Base-by-base conservation (phyloP, 1,140 invertebrate species). In the Drosophila kikkawai region DNA sequence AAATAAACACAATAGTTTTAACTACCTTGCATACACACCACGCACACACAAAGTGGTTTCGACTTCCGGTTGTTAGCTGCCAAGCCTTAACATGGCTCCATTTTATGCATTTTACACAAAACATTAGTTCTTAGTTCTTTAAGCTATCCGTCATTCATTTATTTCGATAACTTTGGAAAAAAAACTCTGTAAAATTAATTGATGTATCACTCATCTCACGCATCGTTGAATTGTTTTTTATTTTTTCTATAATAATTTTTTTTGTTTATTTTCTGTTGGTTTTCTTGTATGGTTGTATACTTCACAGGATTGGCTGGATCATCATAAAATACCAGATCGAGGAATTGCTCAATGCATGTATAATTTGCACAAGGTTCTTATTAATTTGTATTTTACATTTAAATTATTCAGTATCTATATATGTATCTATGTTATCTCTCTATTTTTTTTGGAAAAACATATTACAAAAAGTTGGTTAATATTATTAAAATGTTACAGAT, bases 261-360 rank as follows among this genome's bases (percentile, higher is more conserved):
- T 55, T 5, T 36, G 39, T 79, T 63, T 34, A 17, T 65, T 80
- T 79, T 87, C 8, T 39, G 44, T 87, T 87, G 12, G 32, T 22
- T 32, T 57, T 61, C 68, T 79, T 63, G 63, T 84, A 48, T 84
- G 76, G 67, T 78, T 70, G 67, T 70, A 55, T 87, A 86, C 80
- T 92, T 75, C 79, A 75, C 92, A 93, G 92, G 92, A 93, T 92
- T 93, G 92, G 92, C 91, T 93, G 82, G 92, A 92, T 93, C 85
- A 91, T 65, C 86, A 93, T 91, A 92, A 91, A 36, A 92, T 93
- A 88, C 92, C 92, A 75, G 92, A 91, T 79, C 84, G 77, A 79
- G 88, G 92, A 87, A 82, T 93, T 81, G 84, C 90, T 82, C 91
- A 92, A 91, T 93, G 92, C 92, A 93, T 93, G 92, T 92, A 92